These are phyloP conservation scores for Sebastes miniatus DNA, from an alignment of 2,797 vertebrate genomes.

Conservation along the genomic window DNA sequence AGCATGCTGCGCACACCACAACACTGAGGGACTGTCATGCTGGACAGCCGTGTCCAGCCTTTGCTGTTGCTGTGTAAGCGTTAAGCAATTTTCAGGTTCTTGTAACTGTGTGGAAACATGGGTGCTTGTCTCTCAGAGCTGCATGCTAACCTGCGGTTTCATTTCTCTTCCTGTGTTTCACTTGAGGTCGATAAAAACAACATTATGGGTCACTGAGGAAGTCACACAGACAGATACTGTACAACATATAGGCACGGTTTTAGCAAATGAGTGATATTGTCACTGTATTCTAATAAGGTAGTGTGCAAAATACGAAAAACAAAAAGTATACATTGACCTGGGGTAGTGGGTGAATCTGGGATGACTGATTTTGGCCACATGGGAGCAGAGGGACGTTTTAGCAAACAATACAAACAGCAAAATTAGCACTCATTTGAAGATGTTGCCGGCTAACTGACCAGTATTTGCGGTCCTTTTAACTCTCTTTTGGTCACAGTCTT, in stretches of 20 bases:
- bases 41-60: conserved; percentile 38
- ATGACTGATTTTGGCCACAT: neutral
- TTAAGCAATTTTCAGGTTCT: conserved; percentile 55
- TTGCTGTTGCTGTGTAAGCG: conserved; percentile 57
- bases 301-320: neutral
- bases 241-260: conserved; percentile 1
- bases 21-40: conserved; percentile 41
- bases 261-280: neutral
- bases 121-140: conserved; percentile 32
- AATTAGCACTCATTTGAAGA: neutral
- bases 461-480: neutral
- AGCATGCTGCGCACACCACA: conserved; percentile 31
- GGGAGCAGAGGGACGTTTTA: neutral
- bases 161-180: conserved; percentile 52
- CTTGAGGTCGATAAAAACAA: conserved; percentile 40
- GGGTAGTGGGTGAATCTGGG: neutral
- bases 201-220: conserved; percentile 40
- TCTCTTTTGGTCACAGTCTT: neutral
- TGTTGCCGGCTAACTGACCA: neutral
- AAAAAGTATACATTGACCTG: neutral
- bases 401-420: neutral
- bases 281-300: neutral
- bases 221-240: neutral
- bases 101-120: conserved; percentile 49
- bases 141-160: conserved; percentile 56